These are phyloP conservation scores for Tarsius wallacei DNA, from an alignment of 2,797 vertebrate species.

Conservation along the genomic window DNA sequence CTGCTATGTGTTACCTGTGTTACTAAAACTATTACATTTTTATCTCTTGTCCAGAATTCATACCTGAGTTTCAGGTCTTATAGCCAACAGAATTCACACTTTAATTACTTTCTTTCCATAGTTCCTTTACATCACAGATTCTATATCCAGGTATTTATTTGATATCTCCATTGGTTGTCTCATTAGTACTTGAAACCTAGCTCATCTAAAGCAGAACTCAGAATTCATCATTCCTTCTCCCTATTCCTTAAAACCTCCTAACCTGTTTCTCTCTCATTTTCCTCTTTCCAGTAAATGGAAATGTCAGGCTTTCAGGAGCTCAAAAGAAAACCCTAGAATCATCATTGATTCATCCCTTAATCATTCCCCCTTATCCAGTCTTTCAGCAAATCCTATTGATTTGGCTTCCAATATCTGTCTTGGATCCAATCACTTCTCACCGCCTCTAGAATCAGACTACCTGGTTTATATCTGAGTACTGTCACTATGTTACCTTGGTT, in stretches of 20 bases:
- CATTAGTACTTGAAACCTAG: neutral
- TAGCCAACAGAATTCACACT: too few species aligned
- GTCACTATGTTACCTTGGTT: neutral
- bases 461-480: conserved; percentile 16
- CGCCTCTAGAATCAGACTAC: neutral
- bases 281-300: conserved; percentile 19
- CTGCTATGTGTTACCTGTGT: neutral
- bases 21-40: neutral
- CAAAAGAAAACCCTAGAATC: neutral
- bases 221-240: neutral
- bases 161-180: neutral
- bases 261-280: neutral
- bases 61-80: neutral
- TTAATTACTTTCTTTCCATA: too few species aligned
- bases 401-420: neutral
- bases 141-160: neutral
- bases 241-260: neutral
- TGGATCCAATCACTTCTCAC: conserved; percentile 24
- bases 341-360: neutral
- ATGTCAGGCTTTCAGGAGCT: neutral
- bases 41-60: neutral
- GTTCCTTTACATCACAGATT: too few species aligned
- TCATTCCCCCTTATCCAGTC: neutral
- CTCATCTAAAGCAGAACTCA: conserved; percentile 27
- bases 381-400: neutral